Conservation (phyloP, 2,888 invertebrate genomes). For the Tuberolachnus salignus region DNA sequence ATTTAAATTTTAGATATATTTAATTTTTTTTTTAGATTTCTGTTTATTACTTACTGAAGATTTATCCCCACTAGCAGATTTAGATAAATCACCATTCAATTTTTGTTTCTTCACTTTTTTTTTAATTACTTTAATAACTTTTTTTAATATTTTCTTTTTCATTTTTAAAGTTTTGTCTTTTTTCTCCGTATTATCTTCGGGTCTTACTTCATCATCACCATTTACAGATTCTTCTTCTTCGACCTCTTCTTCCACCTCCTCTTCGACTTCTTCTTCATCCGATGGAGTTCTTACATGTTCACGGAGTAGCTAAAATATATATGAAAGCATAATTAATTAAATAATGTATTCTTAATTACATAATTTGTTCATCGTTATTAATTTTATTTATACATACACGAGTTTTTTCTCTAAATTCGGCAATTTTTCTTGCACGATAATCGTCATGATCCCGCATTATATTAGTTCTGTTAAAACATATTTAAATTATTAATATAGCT, state of each 20-base stretch:
- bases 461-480: constrained; percentile 39
- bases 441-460: constrained; percentile 34
- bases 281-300: constrained; percentile 44
- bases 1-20: neutral
- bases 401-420: constrained; percentile 51
- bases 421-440: constrained; percentile 54
- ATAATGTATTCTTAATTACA: neutral
- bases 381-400: constrained; percentile 36
- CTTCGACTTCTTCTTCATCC: constrained; percentile 52
- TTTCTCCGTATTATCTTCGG: constrained; percentile 15
- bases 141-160: constrained; percentile 47
- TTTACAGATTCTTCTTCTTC: constrained; percentile 49
- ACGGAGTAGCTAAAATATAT: constrained; percentile 41
- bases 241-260: constrained; percentile 46
- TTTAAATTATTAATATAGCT: neutral
- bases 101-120: constrained; percentile 49
- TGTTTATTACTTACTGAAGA: constrained; percentile 22
- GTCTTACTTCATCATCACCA: constrained; percentile 36
- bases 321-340: neutral
- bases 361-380: neutral
- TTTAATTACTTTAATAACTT: constrained; percentile 38
- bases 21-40: neutral
- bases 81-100: constrained; percentile 38
- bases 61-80: constrained; percentile 45
- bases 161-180: constrained; percentile 42